Evolutionary conservation across 2,888 invertebrate species (phyloP), one percentile per base, ranked within the genome.

Genomic region (Odontocerum albicorne): DNA sequence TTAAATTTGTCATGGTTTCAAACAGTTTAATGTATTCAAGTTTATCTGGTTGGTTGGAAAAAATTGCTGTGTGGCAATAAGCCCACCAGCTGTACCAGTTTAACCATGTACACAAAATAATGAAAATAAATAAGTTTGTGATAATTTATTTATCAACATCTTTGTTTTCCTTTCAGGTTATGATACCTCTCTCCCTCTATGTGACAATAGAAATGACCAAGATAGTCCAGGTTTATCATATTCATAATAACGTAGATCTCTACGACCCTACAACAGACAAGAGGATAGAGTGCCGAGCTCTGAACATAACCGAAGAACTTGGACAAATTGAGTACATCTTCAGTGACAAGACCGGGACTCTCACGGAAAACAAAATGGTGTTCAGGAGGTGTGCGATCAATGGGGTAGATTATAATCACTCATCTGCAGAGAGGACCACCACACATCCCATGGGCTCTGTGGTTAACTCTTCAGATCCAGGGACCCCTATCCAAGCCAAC

Each of bases 341-440:
- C 74, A 94, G 93, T 7, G 98, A 98, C 71, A 98, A 98, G 75
- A 98, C 98, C 1, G 98, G 98, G 4, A 98, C 98, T 1, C 75
- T 98, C 52, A 98, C 98, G 1, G 96, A 97, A 73, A 98, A 98
- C 72, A 89, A 93, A 72, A 98, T 98, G 97, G 84, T 96, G 66
- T 98, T 98, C 73, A 84, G 93, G 52, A 81, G 91, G 43, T 97
- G 96, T 68, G 86, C 91, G 2, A 87, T 97, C 19, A 88, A 86
- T 17, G 96, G 95, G 0, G 83, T 87, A 33, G 95, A 97, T 72
- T 97, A 94, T 68, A 87, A 88, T 66, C 94, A 94, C 69, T 85
- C 86, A 1, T 82, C 88, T 19, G 82, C 89, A 4, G 85, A 88
- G 59, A 81, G 84, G 65, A 83, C 87, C 8, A 73, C 75, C 38